A percentile compares a stretch with the other conserved stretches of the same genome.
These are phyloP conservation scores for Himalopsyche phryganea DNA, from an alignment of 1,140 invertebrate genomes.

Conservation along the genomic window DNA sequence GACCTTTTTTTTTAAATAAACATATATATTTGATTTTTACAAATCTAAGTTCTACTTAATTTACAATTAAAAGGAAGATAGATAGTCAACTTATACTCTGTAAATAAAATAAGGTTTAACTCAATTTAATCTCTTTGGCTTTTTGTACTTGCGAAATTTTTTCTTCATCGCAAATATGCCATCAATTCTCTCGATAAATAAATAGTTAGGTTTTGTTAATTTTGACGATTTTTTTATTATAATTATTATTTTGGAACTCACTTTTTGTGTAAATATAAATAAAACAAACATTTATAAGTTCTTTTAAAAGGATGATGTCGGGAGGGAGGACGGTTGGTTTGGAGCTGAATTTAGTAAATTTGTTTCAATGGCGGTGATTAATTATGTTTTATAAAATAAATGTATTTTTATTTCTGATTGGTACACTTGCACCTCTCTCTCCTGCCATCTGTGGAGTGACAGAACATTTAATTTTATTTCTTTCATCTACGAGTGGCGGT, in stretches of 20 bases:
- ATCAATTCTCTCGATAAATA: constrained; percentile 17
- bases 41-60: constrained; percentile 16
- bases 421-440: neutral
- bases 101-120: constrained; percentile 31
- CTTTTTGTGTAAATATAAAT: constrained; percentile 21
- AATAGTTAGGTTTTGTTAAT: constrained; percentile 27
- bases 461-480: constrained; percentile 3
- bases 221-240: constrained; percentile 10
- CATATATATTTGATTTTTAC: no score
- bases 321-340: no score
- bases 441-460: neutral
- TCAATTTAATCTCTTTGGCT: constrained; percentile 23
- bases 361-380: neutral
- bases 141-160: constrained; percentile 9
- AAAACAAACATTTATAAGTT: constrained; percentile 2
- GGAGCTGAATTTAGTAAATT: neutral
- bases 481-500: constrained; percentile 2
- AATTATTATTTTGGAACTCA: constrained; percentile 19
- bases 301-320: neutral
- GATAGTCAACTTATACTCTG: constrained; percentile 31
- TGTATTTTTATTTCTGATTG: constrained; percentile 2
- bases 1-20: neutral
- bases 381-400: constrained; percentile 5
- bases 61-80: constrained; percentile 25
- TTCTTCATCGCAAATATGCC: constrained; percentile 22